These are phyloP conservation scores for Elymnias hypermnestra DNA, from an alignment of 1,140 invertebrate genomes.

Conservation along the genomic window DNA sequence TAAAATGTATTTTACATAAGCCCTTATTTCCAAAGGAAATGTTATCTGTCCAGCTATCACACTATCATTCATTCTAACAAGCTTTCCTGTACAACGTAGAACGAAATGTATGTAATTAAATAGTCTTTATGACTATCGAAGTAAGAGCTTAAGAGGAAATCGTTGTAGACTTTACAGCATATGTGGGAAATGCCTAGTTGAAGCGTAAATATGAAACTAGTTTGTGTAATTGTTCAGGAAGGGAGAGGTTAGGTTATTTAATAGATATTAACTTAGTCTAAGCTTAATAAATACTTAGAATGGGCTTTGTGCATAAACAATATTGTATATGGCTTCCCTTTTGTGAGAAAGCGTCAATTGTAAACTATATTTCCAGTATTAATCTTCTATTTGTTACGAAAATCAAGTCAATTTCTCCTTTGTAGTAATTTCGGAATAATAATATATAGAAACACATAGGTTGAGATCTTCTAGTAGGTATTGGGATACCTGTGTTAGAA, in stretches of 20 bases:
- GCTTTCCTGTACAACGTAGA: slow-evolving; percentile 19
- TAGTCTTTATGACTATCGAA: background rate
- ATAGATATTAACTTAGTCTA: slow-evolving; percentile 13
- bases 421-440: too few relatives aligned
- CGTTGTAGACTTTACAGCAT: slow-evolving; percentile 4
- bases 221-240: slow-evolving; percentile 27
- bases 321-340: slow-evolving; percentile 2
- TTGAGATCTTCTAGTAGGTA: too few relatives aligned
- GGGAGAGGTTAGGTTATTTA: slow-evolving; percentile 15
- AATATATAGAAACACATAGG: too few relatives aligned
- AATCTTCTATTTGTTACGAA: too few relatives aligned
- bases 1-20: slow-evolving; percentile 19
- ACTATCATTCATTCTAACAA: slow-evolving; percentile 20
- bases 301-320: slow-evolving; percentile 4
- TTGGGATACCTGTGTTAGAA: too few relatives aligned
- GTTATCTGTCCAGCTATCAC: slow-evolving; percentile 22
- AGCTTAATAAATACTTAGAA: slow-evolving; percentile 2
- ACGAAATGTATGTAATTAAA: background rate
- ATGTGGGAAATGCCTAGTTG: slow-evolving; percentile 5
- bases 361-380: too few relatives aligned
- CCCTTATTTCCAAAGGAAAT: slow-evolving; percentile 27
- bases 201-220: slow-evolving; percentile 20
- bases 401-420: too few relatives aligned
- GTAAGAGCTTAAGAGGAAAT: background rate
- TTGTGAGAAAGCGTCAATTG: background rate